A percentile compares a stretch with the other conserved stretches of the same genome.
phyloP scores from a whole-genome alignment of 1,140 invertebrate genomes.

The Anthonomus grandis region DNA sequence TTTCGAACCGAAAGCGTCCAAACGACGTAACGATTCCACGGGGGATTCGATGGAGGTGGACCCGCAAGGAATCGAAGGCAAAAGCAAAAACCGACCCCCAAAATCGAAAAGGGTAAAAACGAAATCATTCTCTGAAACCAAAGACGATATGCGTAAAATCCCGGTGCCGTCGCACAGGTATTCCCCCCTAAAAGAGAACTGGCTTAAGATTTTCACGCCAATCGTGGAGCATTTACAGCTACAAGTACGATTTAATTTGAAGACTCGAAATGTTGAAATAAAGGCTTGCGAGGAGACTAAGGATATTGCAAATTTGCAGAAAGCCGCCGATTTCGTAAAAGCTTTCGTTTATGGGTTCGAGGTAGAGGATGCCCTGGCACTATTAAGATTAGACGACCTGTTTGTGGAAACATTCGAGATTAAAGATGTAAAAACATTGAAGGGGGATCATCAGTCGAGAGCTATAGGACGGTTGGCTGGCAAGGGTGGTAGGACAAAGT shows the following conservation, averaged over 20 bases:
- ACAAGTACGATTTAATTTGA: conserved; percentile 93
- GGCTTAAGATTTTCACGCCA: conserved; percentile 96
- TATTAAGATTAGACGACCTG: conserved; percentile 93
- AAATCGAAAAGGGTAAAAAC: conserved; percentile 55
- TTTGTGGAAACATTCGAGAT: conserved; percentile 98
- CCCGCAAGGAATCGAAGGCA: conserved; percentile 62
- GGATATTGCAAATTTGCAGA: conserved; percentile 90
- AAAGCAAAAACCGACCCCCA: conserved; percentile 48
- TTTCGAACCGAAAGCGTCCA: conserved; percentile 56
- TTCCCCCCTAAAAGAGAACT: conserved; percentile 91
- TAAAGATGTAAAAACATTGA: conserved; percentile 93
- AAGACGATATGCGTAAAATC: conserved; percentile 60
- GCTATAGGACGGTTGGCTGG: conserved; percentile 96
- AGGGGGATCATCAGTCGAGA: conserved; percentile 93
- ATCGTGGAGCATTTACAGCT: conserved; percentile 93
- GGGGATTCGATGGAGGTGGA: conserved; percentile 62
- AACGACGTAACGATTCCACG: conserved; percentile 52
- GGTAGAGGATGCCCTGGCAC: conserved; percentile 93
- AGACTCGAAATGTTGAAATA: conserved; percentile 87
- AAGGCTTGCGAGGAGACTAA: conserved; percentile 70
- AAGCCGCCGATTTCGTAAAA: conserved; percentile 96
- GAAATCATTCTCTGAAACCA: conserved; percentile 55
- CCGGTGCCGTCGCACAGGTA: conserved; percentile 71
- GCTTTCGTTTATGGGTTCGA: conserved; percentile 97
- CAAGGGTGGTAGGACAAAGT: conserved; percentile 96